Base-by-base conservation (phyloP, 2,113 vertebrate genomes). In the Hippocampus mohnikei region DNA sequence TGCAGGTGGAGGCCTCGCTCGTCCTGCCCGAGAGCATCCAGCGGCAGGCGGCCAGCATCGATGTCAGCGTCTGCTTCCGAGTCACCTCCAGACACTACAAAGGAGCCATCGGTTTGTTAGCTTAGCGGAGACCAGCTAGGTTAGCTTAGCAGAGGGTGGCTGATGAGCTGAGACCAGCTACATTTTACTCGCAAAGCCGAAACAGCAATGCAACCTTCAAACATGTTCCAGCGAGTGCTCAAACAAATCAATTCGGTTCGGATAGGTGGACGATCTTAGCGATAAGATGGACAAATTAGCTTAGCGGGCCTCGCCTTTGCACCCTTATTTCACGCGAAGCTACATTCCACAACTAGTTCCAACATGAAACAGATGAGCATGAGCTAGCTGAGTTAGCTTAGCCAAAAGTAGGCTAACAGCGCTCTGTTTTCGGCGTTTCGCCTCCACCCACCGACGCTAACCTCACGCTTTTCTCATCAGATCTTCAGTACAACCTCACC, bases 401-500 rank as follows among this genome's bases (percentile, higher is more conserved):
- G 3, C 16, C 15, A 16, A 18, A 48, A 13, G 3, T 48, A 44
- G 42, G 15, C 46, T 48, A 6, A 59, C 25, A 18, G 4, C 7
- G 5, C 55, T 59, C 27, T 10, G 10, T 15, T 23, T 15, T 59
- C 5, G 1, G n/a, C 7, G n/a, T 59, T 25, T 59, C 0, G 56
- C 9, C 5, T 60, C 58, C 58, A 15, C 8, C 25, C 25, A 5
- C 23, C 16, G 11, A 60, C 15, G 60, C 27, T 33, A 16, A 15
- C 3, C 9, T 62, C 8, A 40, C 6, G 8, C 16, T 37, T 37
- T 33, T n/a, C 9, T 12, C 61, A n/a, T 4, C 60, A 99, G 97
- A 94, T 44, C 83, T 99, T 76, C 89, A 92, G 71, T 99, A 98
- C 85, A 95, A 96, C 81, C 78, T 99, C 76, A 96, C 93, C 29